phyloP scores from a whole-genome alignment of 2,113 vertebrate genomes.

The Melanerpes formicivorus region DNA sequence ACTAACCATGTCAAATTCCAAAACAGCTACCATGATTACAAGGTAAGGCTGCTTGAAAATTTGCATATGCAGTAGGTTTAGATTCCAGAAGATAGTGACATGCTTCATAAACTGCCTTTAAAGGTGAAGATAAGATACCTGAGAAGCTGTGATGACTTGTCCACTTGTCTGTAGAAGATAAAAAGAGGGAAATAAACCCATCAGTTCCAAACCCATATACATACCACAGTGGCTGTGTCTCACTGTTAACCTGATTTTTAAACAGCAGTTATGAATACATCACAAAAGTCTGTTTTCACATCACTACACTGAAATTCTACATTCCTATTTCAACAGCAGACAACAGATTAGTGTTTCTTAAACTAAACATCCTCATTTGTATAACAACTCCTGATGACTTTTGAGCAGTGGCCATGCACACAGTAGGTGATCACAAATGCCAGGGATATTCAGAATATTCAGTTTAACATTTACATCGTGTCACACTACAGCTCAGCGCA shows the following conservation, averaged over 20 bases:
- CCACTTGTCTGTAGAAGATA: background rate
- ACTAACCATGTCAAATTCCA: fast-evolving
- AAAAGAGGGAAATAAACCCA: background rate
- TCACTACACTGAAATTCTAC: background rate
- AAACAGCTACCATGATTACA: background rate
- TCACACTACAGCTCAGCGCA: background rate
- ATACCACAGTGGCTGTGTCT: background rate
- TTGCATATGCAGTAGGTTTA: background rate
- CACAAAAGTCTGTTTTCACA: background rate
- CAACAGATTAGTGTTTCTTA: background rate
- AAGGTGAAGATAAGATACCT: background rate
- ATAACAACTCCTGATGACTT: background rate
- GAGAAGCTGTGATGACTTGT: background rate
- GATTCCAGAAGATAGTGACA: background rate
- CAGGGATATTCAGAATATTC: background rate
- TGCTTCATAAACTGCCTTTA: background rate
- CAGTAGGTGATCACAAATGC: background rate
- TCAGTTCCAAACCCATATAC: background rate
- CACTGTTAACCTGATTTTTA: background rate
- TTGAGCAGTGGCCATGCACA: background rate
- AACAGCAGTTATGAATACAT: background rate
- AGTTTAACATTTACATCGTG: background rate
- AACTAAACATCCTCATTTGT: background rate
- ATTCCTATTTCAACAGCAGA: background rate
- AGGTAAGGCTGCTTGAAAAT: background rate